Evolutionary conservation across 2,888 invertebrate genomes (phyloP).

Genomic region (Hecatera dysodea): DNA sequence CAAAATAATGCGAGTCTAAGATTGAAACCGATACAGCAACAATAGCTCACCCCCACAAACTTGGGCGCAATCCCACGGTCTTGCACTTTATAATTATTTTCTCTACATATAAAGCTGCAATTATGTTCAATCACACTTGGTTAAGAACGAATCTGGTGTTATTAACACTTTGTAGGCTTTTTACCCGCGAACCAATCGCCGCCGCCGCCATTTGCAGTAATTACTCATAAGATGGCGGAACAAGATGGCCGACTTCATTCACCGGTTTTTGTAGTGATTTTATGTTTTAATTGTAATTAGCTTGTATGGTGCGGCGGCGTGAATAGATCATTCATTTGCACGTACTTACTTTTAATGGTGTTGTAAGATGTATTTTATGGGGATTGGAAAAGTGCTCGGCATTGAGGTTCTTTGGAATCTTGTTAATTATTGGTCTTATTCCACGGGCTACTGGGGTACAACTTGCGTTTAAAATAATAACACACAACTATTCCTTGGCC

Average conservation of each 20-base stretch:
- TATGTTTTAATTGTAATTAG: conserved; percentile 66
- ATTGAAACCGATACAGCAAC: conserved; percentile 64
- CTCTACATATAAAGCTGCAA: conserved; percentile 72
- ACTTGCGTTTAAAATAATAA: conserved; percentile 39
- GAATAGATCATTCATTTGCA: conserved; percentile 61
- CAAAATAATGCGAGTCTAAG: conserved; percentile 49
- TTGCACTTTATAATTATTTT: conserved; percentile 65
- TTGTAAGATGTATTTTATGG: conserved; percentile 45
- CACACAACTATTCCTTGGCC: conserved; percentile 10
- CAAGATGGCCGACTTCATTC: conserved; percentile 81
- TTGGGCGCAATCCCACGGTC: conserved; percentile 67
- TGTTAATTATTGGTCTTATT: conserved; percentile 34
- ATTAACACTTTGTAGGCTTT: conserved; percentile 84
- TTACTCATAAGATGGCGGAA: conserved; percentile 83
- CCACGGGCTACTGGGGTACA: not conserved
- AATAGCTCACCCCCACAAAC: conserved; percentile 43
- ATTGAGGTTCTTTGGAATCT: conserved; percentile 28
- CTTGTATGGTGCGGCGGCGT: conserved; percentile 46
- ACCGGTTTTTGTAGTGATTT: conserved; percentile 76
- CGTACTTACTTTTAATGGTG: conserved; percentile 53
- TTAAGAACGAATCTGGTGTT: conserved; percentile 85
- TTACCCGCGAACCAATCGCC: conserved; percentile 81
- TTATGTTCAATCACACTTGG: conserved; percentile 85
- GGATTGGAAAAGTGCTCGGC: conserved; percentile 18
- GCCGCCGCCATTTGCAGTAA: conserved; percentile 83